phyloP scores from a whole-genome alignment of 2,113 vertebrate species.

The Salvelinus sp. region DNA sequence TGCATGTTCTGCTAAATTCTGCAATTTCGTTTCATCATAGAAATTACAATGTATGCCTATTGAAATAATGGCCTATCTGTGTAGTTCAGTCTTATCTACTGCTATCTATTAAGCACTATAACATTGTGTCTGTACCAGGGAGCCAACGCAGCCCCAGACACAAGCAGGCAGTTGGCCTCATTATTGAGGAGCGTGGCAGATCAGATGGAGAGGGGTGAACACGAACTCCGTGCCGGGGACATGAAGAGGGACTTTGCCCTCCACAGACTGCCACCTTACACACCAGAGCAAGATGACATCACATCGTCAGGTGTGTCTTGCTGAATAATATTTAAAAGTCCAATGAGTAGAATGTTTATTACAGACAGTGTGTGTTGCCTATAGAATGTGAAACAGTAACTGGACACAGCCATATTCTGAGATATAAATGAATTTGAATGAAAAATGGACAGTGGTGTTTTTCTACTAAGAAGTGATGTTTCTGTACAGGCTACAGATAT shows the following conservation, averaged over 20 bases:
- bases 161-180: constrained; percentile 60
- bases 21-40: neutral
- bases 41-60: neutral
- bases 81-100: too few relatives aligned
- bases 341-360: too few relatives aligned
- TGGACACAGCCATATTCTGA: neutral
- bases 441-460: too few relatives aligned
- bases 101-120: neutral
- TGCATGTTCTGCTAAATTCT: too few relatives aligned
- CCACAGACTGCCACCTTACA: constrained; percentile 80
- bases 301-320: constrained; percentile 62
- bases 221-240: constrained; percentile 71
- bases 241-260: constrained; percentile 89
- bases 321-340: too few relatives aligned
- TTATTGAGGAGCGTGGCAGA: constrained; percentile 80
- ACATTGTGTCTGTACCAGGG: constrained; percentile 26
- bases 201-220: constrained; percentile 61
- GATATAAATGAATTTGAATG: too few relatives aligned
- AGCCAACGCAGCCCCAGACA: constrained; percentile 2
- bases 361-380: neutral
- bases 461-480: neutral
- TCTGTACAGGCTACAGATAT: neutral
- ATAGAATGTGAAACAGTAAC: neutral
- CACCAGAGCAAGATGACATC: constrained; percentile 47
- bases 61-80: neutral